Evolutionary conservation across 2,888 invertebrate genomes (phyloP).

Genomic region (Dioctria rufipes): DNA sequence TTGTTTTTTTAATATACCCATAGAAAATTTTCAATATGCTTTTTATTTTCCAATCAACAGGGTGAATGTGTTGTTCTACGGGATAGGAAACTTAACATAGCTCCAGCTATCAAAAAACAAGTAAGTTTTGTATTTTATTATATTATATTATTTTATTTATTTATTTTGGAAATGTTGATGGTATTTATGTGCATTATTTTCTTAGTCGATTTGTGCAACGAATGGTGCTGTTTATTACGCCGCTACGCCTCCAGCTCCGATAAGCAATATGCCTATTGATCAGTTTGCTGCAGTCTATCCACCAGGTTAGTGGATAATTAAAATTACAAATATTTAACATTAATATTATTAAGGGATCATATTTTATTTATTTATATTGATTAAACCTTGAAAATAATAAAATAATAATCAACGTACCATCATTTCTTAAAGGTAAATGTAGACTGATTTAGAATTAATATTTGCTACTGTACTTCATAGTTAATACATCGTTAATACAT

Average conservation of each 20-base stretch:
- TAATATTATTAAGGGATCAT: too few species aligned
- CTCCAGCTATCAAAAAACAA: conserved; percentile 90
- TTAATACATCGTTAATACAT: too few species aligned
- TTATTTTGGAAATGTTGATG: conserved; percentile 7
- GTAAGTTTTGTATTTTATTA: conserved; percentile 66
- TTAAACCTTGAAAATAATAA: too few species aligned
- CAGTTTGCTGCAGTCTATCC: conserved; percentile 72
- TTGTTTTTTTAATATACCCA: conserved; percentile 47
- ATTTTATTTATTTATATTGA: too few species aligned
- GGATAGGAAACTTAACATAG: conserved; percentile 88
- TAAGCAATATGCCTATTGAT: conserved; percentile 72
- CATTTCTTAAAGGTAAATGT: too few species aligned
- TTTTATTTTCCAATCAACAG: conserved; percentile 67
- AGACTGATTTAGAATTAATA: too few species aligned
- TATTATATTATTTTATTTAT: neutral
- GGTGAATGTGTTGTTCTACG: conserved; percentile 83
- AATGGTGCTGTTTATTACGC: conserved; percentile 72
- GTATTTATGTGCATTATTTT: conserved; percentile 60
- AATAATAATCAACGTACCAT: too few species aligned
- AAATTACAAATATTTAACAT: neutral
- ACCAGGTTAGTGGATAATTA: conserved; percentile 66
- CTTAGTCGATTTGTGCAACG: conserved; percentile 71
- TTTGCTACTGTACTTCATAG: too few species aligned
- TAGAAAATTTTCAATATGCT: conserved; percentile 17
- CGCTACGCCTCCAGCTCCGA: conserved; percentile 71